These are phyloP conservation scores for Cotesia chilonis DNA, from an alignment of 1,140 invertebrate genomes.

Conservation along the genomic window DNA sequence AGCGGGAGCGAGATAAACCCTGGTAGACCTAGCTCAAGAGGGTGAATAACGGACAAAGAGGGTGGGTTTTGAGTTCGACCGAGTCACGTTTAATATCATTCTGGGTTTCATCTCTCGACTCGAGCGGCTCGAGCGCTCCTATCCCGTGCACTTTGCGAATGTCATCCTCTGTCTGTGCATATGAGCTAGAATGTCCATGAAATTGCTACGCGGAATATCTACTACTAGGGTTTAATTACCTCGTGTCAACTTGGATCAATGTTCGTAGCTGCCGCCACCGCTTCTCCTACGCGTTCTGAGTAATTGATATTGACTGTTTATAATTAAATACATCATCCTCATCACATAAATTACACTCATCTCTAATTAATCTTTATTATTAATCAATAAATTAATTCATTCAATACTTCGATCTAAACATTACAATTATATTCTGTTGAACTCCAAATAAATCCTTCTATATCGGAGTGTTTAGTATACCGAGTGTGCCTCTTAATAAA, in stretches of 20 bases:
- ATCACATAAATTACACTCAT: too few species aligned
- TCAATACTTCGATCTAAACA: too few species aligned
- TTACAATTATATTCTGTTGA: too few species aligned
- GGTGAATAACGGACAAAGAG: too few species aligned
- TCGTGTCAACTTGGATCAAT: not conserved
- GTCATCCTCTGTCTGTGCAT: slow-evolving; percentile 1
- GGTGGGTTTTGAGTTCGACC: slow-evolving; percentile 2
- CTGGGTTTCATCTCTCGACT: slow-evolving; percentile 3
- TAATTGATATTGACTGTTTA: slow-evolving; percentile 10
- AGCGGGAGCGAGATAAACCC: too few species aligned
- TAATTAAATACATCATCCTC: slow-evolving; percentile 3
- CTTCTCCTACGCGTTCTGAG: not conserved
- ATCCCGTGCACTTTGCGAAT: slow-evolving; percentile 11
- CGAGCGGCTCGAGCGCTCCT: not conserved
- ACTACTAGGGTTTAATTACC: slow-evolving; percentile 15
- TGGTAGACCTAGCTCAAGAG: too few species aligned
- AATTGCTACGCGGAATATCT: slow-evolving; percentile 12
- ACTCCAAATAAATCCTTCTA: too few species aligned
- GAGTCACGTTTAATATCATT: slow-evolving; percentile 11
- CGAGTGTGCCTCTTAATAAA: too few species aligned
- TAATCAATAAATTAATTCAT: too few species aligned
- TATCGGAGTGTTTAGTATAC: too few species aligned
- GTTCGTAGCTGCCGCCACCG: not conserved
- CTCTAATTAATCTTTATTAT: too few species aligned
- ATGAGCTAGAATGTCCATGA: slow-evolving; percentile 15